Evolutionary conservation across 2,113 vertebrate genomes (phyloP).

Genomic region (Nematolebias whitei): DNA sequence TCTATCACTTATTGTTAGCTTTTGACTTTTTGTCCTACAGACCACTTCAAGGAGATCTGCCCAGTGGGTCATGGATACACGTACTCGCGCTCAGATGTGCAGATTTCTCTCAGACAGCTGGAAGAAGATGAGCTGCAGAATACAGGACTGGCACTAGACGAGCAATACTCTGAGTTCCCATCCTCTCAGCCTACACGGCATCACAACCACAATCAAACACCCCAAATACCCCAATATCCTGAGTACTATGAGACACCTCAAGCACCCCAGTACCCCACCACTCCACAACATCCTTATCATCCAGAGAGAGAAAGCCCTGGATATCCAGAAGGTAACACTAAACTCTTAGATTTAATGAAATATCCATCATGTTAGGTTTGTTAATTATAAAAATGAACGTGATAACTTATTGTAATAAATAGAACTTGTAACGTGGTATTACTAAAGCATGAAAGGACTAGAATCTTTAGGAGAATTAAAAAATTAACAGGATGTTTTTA

Average conservation of each 20-base stretch:
- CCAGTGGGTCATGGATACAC: constrained; percentile 83
- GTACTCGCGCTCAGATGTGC: constrained; percentile 81
- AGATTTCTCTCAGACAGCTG: constrained; percentile 86
- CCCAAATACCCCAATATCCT: constrained; percentile 49
- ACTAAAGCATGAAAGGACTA: too few species aligned
- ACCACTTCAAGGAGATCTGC: constrained; percentile 84
- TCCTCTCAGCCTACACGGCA: constrained; percentile 50
- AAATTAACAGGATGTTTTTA: constrained; percentile 63
- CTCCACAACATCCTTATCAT: constrained; percentile 47
- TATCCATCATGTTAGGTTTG: not conserved
- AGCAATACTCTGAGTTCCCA: constrained; percentile 69
- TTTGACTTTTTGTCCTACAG: constrained; percentile 60
- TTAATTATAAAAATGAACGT: constrained; percentile 16
- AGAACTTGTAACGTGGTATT: too few species aligned
- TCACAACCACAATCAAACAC: constrained; percentile 48
- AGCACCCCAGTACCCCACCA: constrained; percentile 38
- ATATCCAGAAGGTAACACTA: constrained; percentile 56
- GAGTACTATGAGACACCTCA: constrained; percentile 54
- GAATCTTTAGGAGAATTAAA: constrained; percentile 23
- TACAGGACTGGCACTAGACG: constrained; percentile 58
- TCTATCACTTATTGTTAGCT: constrained; percentile 41
- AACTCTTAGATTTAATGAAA: not conserved
- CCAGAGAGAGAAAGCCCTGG: constrained; percentile 42
- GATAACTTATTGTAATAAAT: not conserved
- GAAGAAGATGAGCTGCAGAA: constrained; percentile 84